Evolutionary conservation across 2,888 invertebrate species (phyloP).

Genomic region (Plebejus anna): DNA sequence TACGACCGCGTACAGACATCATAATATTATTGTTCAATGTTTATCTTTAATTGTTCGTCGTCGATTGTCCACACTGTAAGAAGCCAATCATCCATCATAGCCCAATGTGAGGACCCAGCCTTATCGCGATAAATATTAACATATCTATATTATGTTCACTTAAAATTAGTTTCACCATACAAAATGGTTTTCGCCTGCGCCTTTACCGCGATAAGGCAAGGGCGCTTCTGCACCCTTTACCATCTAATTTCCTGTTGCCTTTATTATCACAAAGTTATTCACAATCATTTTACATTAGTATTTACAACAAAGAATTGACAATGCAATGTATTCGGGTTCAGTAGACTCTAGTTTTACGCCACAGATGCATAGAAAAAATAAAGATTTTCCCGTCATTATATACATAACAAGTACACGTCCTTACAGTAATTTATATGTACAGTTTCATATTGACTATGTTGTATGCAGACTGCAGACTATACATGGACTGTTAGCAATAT

Average conservation of each 20-base stretch:
- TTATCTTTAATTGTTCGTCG: too few relatives aligned
- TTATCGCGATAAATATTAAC: neutral
- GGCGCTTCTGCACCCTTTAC: neutral
- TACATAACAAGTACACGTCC: constrained; percentile 64
- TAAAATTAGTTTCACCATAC: neutral
- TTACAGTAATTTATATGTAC: constrained; percentile 50
- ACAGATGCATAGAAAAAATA: constrained; percentile 71
- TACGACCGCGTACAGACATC: too few relatives aligned
- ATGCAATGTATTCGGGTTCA: constrained; percentile 69
- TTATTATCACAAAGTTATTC: constrained; percentile 24
- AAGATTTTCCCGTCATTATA: constrained; percentile 56
- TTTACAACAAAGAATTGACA: constrained; percentile 63
- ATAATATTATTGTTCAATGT: too few relatives aligned
- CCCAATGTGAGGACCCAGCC: neutral
- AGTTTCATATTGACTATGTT: constrained; percentile 43
- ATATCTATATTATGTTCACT: neutral
- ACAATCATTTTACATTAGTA: constrained; percentile 45
- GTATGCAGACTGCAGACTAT: constrained; percentile 24
- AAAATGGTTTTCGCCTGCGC: neutral
- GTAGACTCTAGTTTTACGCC: constrained; percentile 49
- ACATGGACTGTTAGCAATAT: constrained; percentile 27
- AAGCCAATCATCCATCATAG: neutral
- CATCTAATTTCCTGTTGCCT: constrained; percentile 11
- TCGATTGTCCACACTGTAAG: too few relatives aligned
- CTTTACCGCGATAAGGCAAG: neutral